Conservation (phyloP, 2,888 invertebrate species). For the Cataglyphis albicans region DNA sequence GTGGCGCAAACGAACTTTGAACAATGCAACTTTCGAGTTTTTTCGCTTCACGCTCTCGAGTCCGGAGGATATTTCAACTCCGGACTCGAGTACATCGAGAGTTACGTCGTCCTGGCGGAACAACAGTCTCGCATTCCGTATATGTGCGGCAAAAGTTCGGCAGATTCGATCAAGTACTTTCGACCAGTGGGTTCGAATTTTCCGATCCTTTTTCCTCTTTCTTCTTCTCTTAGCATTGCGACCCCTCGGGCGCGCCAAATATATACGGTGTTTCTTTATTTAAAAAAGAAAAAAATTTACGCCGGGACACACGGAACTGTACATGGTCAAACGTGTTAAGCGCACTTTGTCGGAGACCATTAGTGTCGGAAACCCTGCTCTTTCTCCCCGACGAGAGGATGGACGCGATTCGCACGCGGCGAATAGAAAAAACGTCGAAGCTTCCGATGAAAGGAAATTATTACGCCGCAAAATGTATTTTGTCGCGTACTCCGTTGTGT, state of each 20-base stretch:
- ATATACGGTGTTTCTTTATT: constrained; percentile 34
- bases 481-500: constrained; percentile 28
- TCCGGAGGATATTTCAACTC: constrained; percentile 59
- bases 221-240: background rate
- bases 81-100: constrained; percentile 55
- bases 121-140: constrained; percentile 32
- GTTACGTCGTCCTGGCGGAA: constrained; percentile 34
- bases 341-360: constrained; percentile 45
- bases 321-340: constrained; percentile 30
- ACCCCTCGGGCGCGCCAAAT: background rate
- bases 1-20: constrained; percentile 72
- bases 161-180: constrained; percentile 48
- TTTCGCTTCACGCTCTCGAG: constrained; percentile 48
- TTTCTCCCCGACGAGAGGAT: constrained; percentile 2
- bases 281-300: background rate
- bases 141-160: constrained; percentile 33
- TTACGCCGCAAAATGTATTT: constrained; percentile 40
- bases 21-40: constrained; percentile 54
- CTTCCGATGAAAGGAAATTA: constrained; percentile 46
- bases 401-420: background rate
- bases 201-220: background rate
- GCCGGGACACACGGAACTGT: background rate
- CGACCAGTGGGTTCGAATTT: constrained; percentile 29
- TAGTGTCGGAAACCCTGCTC: constrained; percentile 15
- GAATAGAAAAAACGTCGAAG: background rate